Conservation (phyloP, 2,113 vertebrate species). For the Cynopterus brachyotis region DNA sequence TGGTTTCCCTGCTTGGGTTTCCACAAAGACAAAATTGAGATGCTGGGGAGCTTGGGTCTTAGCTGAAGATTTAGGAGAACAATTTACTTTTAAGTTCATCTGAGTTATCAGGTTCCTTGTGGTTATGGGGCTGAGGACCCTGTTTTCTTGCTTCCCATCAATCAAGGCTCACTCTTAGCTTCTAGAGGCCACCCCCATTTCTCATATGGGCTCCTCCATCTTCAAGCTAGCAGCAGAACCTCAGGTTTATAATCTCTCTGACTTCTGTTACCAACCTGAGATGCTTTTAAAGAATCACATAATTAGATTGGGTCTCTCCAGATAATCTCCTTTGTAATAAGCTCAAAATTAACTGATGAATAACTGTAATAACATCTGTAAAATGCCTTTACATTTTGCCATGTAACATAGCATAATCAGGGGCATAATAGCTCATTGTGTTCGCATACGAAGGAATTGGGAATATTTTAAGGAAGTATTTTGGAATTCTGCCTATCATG, state of each 20-base stretch:
- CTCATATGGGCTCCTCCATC: too few species aligned
- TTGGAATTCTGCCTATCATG: background rate
- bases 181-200: background rate
- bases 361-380: background rate
- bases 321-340: background rate
- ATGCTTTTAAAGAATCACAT: background rate
- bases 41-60: background rate
- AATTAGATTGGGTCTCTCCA: background rate
- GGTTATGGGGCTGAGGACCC: background rate
- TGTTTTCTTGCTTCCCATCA: background rate
- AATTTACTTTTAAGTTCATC: background rate
- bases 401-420: background rate
- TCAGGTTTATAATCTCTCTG: background rate
- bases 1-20: background rate
- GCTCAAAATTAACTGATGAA: background rate
- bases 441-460: background rate
- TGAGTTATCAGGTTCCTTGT: background rate
- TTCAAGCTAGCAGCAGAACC: background rate
- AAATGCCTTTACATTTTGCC: background rate
- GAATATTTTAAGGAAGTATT: background rate
- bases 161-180: background rate
- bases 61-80: background rate
- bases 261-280: background rate
- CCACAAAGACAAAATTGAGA: background rate
- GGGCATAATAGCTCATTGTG: background rate